Percentiles rank a stretch among this genome's conserved stretches.
Evolutionary conservation across 2,113 vertebrate species (phyloP).

Genomic region (Poicephalus gulielmi): DNA sequence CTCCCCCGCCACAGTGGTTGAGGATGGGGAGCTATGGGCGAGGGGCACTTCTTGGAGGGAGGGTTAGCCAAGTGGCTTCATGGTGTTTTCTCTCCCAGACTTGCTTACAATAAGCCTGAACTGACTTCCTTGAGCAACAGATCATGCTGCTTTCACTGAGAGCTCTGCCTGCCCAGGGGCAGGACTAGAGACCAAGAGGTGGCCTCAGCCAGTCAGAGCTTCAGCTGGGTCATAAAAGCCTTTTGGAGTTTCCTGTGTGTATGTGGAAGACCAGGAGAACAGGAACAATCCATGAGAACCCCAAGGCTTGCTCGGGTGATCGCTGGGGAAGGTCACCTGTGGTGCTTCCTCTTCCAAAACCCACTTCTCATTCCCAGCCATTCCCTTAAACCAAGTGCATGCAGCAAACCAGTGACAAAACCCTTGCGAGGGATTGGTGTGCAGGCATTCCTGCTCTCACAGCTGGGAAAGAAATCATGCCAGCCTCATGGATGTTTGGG

Average conservation of each 20-base stretch:
- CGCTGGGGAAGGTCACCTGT: fast-evolving
- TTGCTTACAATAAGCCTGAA: background rate
- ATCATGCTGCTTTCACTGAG: background rate
- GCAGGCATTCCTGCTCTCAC: background rate
- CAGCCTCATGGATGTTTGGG: background rate
- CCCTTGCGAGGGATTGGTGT: background rate
- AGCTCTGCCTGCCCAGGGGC: background rate
- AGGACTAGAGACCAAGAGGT: fast-evolving
- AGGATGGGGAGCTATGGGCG: fast-evolving
- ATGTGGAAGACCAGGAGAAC: fast-evolving
- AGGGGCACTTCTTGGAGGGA: background rate
- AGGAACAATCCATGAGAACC: background rate
- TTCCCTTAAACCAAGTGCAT: fast-evolving
- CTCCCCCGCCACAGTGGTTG: background rate
- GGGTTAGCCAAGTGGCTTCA: background rate
- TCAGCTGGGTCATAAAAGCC: fast-evolving
- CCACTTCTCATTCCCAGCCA: background rate
- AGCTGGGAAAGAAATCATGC: background rate
- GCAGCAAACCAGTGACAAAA: background rate
- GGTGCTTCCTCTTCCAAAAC: background rate
- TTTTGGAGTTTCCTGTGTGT: background rate
- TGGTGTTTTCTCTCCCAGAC: background rate
- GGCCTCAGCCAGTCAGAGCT: background rate
- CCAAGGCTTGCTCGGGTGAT: background rate
- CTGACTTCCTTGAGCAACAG: background rate